Evolutionary conservation across 1,140 invertebrate species (phyloP).

Genomic region (Lasioglossum baleicum): DNA sequence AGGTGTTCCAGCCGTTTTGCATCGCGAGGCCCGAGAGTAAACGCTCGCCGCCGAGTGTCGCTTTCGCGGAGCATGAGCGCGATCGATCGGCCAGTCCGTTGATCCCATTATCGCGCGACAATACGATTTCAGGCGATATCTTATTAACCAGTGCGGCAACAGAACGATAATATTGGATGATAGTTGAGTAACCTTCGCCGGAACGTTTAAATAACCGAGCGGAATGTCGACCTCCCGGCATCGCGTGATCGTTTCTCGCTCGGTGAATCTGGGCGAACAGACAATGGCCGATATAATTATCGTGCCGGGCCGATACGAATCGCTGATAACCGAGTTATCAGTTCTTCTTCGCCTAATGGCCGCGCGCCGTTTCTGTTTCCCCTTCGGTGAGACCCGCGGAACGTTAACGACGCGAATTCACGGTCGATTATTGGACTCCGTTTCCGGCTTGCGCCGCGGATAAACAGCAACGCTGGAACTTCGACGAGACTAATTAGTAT

Average conservation of each 20-base stretch:
- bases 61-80: not conserved
- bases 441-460: conserved; percentile 3
- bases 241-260: conserved; percentile 1
- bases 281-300: conserved; percentile 40
- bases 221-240: not conserved
- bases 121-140: conserved; percentile 23
- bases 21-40: not conserved
- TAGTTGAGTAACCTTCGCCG: not conserved
- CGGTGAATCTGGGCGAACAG: not conserved
- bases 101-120: conserved; percentile 19
- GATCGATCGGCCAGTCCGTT: conserved; percentile 16
- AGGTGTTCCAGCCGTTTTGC: too few species aligned
- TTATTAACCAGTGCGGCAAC: not conserved
- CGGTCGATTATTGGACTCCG: conserved; percentile 42
- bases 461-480: not conserved
- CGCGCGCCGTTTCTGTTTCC: conserved; percentile 1
- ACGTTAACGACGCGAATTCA: conserved; percentile 45
- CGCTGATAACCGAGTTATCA: conserved; percentile 43
- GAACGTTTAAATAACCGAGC: conserved; percentile 11
- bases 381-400: not conserved
- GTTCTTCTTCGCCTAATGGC: conserved; percentile 33
- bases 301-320: conserved; percentile 35
- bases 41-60: not conserved
- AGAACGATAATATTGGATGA: conserved; percentile 23
- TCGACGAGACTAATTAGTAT: conserved; percentile 33